Evolutionary conservation across 2,113 vertebrate genomes (phyloP).

Genomic region (Anas platyrhynchos): DNA sequence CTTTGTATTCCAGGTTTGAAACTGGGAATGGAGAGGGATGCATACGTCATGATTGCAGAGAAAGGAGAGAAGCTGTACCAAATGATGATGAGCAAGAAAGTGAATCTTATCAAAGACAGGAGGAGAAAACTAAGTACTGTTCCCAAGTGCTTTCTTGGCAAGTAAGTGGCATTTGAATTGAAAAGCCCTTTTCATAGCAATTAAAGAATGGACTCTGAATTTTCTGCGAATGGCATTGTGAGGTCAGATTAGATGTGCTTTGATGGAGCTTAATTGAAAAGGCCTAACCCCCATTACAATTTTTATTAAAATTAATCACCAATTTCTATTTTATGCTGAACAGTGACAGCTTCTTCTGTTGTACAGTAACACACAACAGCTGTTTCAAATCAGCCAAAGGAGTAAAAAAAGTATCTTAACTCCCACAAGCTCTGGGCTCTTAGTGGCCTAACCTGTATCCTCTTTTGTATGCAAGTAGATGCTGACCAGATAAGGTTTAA

Average conservation of each 20-base stretch:
- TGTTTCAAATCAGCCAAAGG: not conserved
- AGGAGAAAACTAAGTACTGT: constrained; percentile 95
- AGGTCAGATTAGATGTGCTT: constrained; percentile 32
- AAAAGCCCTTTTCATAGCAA: constrained; percentile 38
- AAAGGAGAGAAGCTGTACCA: constrained; percentile 99
- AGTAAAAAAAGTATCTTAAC: not conserved
- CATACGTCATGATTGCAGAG: constrained; percentile 97
- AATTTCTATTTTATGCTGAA: constrained; percentile 1
- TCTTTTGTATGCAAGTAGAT: not conserved
- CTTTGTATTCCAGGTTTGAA: constrained; percentile 86
- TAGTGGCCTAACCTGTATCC: not conserved
- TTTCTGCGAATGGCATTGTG: not conserved
- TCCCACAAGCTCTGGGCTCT: not conserved
- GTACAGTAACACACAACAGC: not conserved
- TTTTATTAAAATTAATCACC: constrained; percentile 40
- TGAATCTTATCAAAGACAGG: constrained; percentile 95
- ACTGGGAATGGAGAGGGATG: constrained; percentile 96
- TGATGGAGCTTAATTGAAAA: constrained; percentile 59
- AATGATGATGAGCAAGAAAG: constrained; percentile 97
- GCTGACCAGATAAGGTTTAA: not conserved
- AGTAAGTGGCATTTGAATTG: constrained; percentile 84
- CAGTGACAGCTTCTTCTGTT: constrained; percentile 16
- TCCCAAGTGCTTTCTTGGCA: constrained; percentile 98
- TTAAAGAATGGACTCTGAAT: not conserved
- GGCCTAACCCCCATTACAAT: constrained; percentile 32